phyloP scores from a whole-genome alignment of 2,888 invertebrate genomes.

The Heliconius cydno region DNA sequence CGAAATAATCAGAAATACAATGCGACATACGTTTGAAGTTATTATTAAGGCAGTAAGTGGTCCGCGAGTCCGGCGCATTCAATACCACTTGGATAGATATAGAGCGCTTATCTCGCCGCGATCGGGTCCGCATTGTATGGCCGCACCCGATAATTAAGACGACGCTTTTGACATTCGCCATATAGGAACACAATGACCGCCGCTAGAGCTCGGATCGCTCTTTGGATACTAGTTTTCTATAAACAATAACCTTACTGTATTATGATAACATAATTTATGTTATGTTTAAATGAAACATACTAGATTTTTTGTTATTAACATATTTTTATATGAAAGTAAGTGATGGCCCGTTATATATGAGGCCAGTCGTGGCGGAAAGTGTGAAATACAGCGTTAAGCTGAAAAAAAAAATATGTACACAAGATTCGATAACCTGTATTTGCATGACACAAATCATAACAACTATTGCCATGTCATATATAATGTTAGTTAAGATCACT shows the following conservation, averaged over 20 bases:
- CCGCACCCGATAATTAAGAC: slow-evolving; percentile 83
- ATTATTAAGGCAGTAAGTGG: slow-evolving; percentile 76
- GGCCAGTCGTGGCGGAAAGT: too few relatives aligned
- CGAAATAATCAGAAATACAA: slow-evolving; percentile 79
- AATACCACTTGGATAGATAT: slow-evolving; percentile 73
- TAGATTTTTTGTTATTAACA: slow-evolving; percentile 53
- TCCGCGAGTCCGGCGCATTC: slow-evolving; percentile 65
- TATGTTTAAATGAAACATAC: slow-evolving; percentile 69
- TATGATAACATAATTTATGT: slow-evolving; percentile 77
- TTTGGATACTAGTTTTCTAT: slow-evolving; percentile 77
- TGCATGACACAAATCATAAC: slow-evolving; percentile 30
- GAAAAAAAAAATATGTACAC: background rate
- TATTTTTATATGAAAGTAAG: too few relatives aligned
- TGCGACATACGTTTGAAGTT: slow-evolving; percentile 79
- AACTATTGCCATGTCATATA: slow-evolving; percentile 45
- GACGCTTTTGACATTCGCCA: slow-evolving; percentile 83
- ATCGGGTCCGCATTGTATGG: slow-evolving; percentile 81
- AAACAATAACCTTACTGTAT: slow-evolving; percentile 80
- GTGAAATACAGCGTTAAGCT: too few relatives aligned
- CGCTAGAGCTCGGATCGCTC: slow-evolving; percentile 71
- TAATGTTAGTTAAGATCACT: slow-evolving; percentile 50
- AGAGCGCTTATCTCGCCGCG: slow-evolving; percentile 79
- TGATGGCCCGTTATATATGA: too few relatives aligned
- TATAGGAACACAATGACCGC: slow-evolving; percentile 83
- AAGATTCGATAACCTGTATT: background rate